Evolutionary conservation across 35 echinoderm and acorn worm species (phyloP).

Genomic region (Apostichopus japonicus): DNA sequence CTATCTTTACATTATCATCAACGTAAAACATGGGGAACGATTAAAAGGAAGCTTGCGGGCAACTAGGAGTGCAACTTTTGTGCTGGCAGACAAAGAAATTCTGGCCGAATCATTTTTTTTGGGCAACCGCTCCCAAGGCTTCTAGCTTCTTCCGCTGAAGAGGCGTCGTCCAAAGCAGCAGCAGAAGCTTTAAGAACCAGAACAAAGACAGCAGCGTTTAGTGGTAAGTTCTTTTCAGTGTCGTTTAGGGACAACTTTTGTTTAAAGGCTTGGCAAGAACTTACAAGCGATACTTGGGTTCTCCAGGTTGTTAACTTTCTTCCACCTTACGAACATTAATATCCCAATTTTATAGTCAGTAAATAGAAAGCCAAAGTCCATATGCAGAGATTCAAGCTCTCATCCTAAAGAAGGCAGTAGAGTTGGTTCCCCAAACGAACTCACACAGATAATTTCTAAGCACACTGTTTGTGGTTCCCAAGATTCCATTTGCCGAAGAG

Average conservation of each 20-base stretch:
- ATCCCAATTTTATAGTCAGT: background rate
- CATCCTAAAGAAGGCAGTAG: conserved; percentile 39
- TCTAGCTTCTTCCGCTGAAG: background rate
- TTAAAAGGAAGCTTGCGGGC: background rate
- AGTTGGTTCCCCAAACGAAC: background rate
- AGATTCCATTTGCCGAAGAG: conserved; percentile 4
- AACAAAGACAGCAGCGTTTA: background rate
- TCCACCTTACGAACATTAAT: background rate
- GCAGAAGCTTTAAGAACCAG: conserved; percentile 15
- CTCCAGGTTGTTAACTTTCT: conserved; percentile 40
- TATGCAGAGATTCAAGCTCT: conserved; percentile 22
- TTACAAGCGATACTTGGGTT: conserved; percentile 17
- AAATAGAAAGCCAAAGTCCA: background rate
- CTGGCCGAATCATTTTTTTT: conserved; percentile 9
- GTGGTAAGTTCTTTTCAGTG: background rate
- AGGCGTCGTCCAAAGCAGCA: conserved; percentile 8
- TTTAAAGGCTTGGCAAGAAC: background rate
- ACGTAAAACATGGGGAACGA: background rate
- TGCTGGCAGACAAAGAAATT: conserved; percentile 13
- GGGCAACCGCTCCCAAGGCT: background rate
- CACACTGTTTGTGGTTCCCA: conserved; percentile 44
- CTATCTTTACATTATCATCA: background rate
- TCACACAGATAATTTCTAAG: background rate
- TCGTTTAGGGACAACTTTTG: background rate
- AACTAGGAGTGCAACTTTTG: background rate